Base-by-base conservation (phyloP, 2,797 vertebrate genomes). In the Spinibarbus caldwelli region DNA sequence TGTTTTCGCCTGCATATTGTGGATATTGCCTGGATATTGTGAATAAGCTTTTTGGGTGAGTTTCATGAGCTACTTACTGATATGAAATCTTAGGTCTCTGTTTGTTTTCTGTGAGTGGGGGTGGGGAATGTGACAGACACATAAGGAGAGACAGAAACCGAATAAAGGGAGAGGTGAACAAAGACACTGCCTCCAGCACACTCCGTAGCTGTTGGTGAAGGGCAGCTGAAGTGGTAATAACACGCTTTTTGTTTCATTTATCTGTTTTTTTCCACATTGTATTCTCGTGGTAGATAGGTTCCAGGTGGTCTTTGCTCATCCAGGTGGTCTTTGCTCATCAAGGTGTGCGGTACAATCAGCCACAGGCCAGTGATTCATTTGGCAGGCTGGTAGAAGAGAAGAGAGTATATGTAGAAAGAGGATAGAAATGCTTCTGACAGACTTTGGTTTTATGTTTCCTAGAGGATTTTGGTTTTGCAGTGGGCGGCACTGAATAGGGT, bases 131-230 rank as follows among this genome's bases (percentile, higher is more conserved):
- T 85, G 84, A 73, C 77, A 52, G 67, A 73, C 83, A 79, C 26
- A 19, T 59, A 29, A 64, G 73, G 62, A 72, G 84, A 80, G 77
- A 85, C 52, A 36, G 62, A 70, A 77, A 78, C 49, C 7, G 66
- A 84, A 85, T 73, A 72, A 83, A 79, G 83, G 78, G 54, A 68
- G 80, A 73, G 67, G 57, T 79, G 78, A 83, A 87, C 87, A 88
- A 85, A 90, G 81, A 77, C 77, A 59, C 11, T 83, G 86, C 87
- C 86, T 89, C 62, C 38, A 84, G 86, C 90, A 59, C 66, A 66
- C 67, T 84, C 29, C 3, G 64, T 76, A 84, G 78, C 64, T 80
- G 47, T 57, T 73, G 76, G 81, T 86, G 59, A 87, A 80, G 47
- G 76, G 72, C 77, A 43, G 73, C 43, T 73, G 82, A 77, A 81